Evolutionary conservation across 2,797 vertebrate genomes (phyloP).

Genomic region (Sciaenops ocellatus): DNA sequence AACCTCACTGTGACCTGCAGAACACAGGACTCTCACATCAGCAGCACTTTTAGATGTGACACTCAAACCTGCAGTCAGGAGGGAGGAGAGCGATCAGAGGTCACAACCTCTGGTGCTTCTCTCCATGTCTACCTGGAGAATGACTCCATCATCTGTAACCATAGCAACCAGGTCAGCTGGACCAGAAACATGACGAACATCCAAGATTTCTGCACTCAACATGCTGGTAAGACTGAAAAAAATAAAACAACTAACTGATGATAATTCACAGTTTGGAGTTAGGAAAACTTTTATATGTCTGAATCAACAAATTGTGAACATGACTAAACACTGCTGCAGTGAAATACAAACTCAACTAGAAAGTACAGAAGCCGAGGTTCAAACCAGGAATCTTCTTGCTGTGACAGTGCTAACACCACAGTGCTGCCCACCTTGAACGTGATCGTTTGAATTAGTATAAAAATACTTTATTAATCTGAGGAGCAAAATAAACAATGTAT

Average conservation of each 20-base stretch:
- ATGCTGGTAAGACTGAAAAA: neutral
- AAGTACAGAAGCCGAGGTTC: too few relatives aligned
- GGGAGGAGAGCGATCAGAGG: neutral
- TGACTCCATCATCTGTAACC: slow-evolving; percentile 59
- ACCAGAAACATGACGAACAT: too few relatives aligned
- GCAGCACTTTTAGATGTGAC: slow-evolving; percentile 6
- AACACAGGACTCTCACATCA: neutral
- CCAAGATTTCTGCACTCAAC: rapidly evolving
- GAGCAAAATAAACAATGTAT: too few relatives aligned
- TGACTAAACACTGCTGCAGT: too few relatives aligned
- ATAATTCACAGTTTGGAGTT: neutral
- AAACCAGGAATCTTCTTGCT: too few relatives aligned
- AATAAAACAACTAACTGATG: neutral
- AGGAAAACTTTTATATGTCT: neutral
- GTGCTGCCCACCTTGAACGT: too few relatives aligned
- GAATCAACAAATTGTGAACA: too few relatives aligned
- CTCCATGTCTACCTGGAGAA: slow-evolving; percentile 15
- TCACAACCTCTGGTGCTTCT: neutral
- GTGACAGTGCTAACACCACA: too few relatives aligned
- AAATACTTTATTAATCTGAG: too few relatives aligned
- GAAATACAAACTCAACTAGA: too few relatives aligned
- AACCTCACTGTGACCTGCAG: slow-evolving; percentile 50
- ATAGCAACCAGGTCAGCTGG: slow-evolving; percentile 70
- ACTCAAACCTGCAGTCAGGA: slow-evolving; percentile 19
- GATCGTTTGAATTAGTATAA: too few relatives aligned